Evolutionary conservation across 2,888 invertebrate species (phyloP).

Genomic region (Carabus problematicus): DNA sequence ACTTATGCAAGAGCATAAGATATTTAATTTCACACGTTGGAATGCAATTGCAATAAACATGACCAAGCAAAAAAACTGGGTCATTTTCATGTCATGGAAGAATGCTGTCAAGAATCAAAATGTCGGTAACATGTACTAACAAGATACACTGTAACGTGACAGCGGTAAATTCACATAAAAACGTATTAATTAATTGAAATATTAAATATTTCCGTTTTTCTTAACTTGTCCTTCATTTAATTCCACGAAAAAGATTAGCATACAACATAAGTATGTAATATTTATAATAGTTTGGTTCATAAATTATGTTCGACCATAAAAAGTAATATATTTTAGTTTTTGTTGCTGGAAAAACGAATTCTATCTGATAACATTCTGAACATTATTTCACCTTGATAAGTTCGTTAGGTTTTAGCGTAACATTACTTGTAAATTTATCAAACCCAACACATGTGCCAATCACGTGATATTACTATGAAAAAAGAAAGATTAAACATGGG

Average conservation of each 20-base stretch:
- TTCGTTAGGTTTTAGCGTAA: too few relatives aligned
- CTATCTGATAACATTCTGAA: too few relatives aligned
- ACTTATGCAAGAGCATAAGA: not conserved
- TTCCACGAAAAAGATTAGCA: too few relatives aligned
- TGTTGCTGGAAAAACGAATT: too few relatives aligned
- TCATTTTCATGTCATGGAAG: conserved; percentile 22
- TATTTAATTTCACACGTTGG: conserved; percentile 13
- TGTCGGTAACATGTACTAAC: conserved; percentile 5
- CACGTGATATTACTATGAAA: too few relatives aligned
- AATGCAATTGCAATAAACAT: conserved; percentile 25
- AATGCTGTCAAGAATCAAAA: conserved; percentile 19
- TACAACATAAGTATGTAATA: not conserved
- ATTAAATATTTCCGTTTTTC: not conserved
- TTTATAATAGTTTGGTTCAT: not conserved
- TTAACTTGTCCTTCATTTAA: too few relatives aligned
- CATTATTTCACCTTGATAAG: too few relatives aligned
- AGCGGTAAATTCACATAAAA: not conserved
- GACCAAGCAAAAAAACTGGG: conserved; percentile 15
- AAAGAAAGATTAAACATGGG: too few relatives aligned
- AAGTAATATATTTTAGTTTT: not conserved
- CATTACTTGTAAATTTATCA: too few relatives aligned
- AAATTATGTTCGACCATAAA: not conserved
- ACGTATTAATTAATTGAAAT: conserved; percentile 12
- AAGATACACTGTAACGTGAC: conserved; percentile 8
- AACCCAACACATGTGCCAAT: too few relatives aligned